A percentile compares a stretch with the other conserved stretches of the same genome.
phyloP scores from a whole-genome alignment of 2,888 invertebrate genomes.

The Cartodere bifasciata region DNA sequence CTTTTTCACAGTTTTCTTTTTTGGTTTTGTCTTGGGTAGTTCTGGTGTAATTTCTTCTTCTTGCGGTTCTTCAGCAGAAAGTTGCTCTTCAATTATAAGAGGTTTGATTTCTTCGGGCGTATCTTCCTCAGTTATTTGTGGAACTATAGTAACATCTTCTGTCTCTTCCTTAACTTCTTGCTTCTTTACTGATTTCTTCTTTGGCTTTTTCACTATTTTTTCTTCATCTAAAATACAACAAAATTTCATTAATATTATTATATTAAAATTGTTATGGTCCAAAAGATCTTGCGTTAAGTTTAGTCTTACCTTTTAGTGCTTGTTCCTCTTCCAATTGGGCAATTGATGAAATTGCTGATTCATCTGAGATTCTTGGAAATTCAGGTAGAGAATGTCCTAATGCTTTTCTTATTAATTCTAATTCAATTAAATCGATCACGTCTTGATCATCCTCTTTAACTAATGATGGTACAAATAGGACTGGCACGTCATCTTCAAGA shows the following conservation, averaged over 20 bases:
- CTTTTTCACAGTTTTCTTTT: slow-evolving; percentile 12
- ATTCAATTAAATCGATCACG: slow-evolving; percentile 25
- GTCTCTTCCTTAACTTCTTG: slow-evolving; percentile 12
- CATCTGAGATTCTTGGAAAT: too few species aligned
- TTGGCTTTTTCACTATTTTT: slow-evolving; percentile 12
- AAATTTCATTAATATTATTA: too few species aligned
- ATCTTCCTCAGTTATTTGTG: too few species aligned
- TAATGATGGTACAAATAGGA: slow-evolving; percentile 29
- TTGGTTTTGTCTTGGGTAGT: slow-evolving; percentile 5
- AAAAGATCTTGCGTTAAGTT: too few species aligned
- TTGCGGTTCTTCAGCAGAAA: slow-evolving; percentile 31
- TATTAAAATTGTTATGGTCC: too few species aligned
- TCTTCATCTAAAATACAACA: too few species aligned
- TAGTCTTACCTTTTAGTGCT: too few species aligned
- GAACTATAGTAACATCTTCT: too few species aligned
- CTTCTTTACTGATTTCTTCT: slow-evolving; percentile 12
- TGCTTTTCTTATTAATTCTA: slow-evolving; percentile 27
- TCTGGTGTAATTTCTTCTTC: slow-evolving; percentile 12
- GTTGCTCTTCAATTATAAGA: slow-evolving; percentile 16
- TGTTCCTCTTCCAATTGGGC: too few species aligned
- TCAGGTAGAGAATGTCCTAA: slow-evolving; percentile 23
- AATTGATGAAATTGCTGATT: too few species aligned
- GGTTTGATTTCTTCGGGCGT: slow-evolving; percentile 39
- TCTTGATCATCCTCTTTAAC: slow-evolving; percentile 27
- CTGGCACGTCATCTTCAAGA: too few species aligned